Conservation (phyloP, 2,113 vertebrate genomes). For the Verasper variegatus region DNA sequence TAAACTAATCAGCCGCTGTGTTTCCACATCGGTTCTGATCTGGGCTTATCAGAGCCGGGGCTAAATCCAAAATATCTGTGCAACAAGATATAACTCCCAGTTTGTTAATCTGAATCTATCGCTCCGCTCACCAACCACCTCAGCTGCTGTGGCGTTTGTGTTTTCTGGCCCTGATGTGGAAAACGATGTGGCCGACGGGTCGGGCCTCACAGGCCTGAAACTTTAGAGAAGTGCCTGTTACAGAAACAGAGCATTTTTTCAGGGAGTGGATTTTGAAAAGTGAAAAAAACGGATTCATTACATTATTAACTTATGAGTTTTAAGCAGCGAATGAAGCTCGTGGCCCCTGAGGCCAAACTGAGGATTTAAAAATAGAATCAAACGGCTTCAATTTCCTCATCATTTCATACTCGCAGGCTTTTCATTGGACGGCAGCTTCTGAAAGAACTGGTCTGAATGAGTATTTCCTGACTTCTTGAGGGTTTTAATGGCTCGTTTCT, state of each 20-base stretch:
- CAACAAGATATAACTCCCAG: conserved; percentile 18
- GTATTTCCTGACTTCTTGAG: conserved; percentile 6
- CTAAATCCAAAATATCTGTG: conserved; percentile 25
- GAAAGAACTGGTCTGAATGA: not conserved
- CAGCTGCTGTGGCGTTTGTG: not conserved
- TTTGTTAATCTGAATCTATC: conserved; percentile 33
- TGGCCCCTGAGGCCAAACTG: not conserved
- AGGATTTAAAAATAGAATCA: not conserved
- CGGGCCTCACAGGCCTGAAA: not conserved
- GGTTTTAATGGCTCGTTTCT: conserved; percentile 1
- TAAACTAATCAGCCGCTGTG: conserved; percentile 50
- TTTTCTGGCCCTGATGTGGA: not conserved
- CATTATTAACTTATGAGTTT: not conserved
- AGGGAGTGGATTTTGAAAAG: too few relatives aligned
- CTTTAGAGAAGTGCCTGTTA: not conserved
- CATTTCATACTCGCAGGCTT: not conserved
- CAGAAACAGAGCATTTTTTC: not conserved
- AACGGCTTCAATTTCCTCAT: not conserved
- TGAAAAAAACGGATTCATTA: not conserved
- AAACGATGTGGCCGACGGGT: conserved; percentile 4
- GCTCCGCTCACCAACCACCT: conserved; percentile 1
- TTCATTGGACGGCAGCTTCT: not conserved
- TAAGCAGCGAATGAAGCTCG: not conserved
- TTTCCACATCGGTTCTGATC: conserved; percentile 24
- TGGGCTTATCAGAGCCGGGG: conserved; percentile 6